A percentile compares a stretch with the other conserved stretches of the same genome.
Conservation (phyloP, 1,140 invertebrate species). For the Cotesia glomerata region DNA sequence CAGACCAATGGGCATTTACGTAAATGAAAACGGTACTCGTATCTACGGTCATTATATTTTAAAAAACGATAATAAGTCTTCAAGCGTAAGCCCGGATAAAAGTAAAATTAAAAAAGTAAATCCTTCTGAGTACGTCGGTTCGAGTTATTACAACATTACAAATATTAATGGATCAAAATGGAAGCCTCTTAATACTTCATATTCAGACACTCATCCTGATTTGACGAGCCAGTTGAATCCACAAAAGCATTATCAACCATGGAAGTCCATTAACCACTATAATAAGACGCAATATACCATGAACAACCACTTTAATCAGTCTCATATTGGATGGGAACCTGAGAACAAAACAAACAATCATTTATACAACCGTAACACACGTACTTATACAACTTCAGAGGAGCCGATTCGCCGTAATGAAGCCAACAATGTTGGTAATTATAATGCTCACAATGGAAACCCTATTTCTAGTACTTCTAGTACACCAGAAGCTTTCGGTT, state of each 20-base stretch:
- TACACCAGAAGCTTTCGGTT: not conserved
- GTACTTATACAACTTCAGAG: not conserved
- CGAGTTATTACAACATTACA: not conserved
- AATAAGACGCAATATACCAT: constrained; percentile 12
- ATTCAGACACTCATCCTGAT: not conserved
- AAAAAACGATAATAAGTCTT: constrained; percentile 44
- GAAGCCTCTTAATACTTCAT: constrained; percentile 1
- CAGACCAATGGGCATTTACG: constrained; percentile 38
- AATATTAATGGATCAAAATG: constrained; percentile 1
- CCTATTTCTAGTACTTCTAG: not conserved
- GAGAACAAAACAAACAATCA: not conserved
- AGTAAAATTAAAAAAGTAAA: not conserved
- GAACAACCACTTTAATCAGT: constrained; percentile 14
- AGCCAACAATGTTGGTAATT: not conserved
- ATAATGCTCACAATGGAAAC: not conserved
- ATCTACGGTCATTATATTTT: constrained; percentile 40
- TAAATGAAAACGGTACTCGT: constrained; percentile 39
- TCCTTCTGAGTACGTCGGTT: too few species aligned
- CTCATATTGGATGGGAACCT: constrained; percentile 5
- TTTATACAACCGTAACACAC: not conserved
- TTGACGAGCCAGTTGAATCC: constrained; percentile 7
- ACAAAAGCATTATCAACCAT: not conserved
- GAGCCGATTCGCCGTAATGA: not conserved
- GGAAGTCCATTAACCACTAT: constrained; percentile 19
- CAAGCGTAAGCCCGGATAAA: constrained; percentile 44